Conservation (phyloP, 1,140 invertebrate species). For the Euwallacea fornicatus region DNA sequence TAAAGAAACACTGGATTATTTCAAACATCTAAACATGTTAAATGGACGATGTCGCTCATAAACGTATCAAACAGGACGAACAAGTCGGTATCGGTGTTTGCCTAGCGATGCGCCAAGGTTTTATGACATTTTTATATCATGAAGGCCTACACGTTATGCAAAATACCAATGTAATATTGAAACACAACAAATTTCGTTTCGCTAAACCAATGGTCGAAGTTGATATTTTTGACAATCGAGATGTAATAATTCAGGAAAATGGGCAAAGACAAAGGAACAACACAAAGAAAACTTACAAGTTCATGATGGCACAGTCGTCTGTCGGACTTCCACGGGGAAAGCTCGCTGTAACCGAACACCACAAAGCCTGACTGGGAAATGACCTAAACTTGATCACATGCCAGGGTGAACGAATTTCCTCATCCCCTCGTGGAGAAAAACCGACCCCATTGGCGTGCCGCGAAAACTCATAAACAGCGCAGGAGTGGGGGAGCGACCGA, state of each 20-base stretch:
- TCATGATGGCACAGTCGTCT: conserved; percentile 20
- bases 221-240: neutral
- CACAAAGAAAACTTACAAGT: conserved; percentile 29
- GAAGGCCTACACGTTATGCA: conserved; percentile 15
- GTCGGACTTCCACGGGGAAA: conserved; percentile 4
- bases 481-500: conserved; percentile 18
- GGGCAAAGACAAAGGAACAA: neutral
- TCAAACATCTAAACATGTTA: no score
- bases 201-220: neutral
- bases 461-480: conserved; percentile 5
- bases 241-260: no score
- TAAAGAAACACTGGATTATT: no score
- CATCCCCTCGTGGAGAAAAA: conserved; percentile 24
- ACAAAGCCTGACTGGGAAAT: conserved; percentile 31
- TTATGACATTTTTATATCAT: conserved; percentile 4
- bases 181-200: neutral
- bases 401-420: conserved; percentile 37
- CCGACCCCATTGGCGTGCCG: conserved; percentile 32
- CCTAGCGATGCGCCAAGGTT: conserved; percentile 16
- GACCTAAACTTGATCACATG: conserved; percentile 38
- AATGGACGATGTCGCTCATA: no score
- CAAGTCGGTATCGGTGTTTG: neutral
- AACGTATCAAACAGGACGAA: neutral
- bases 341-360: conserved; percentile 33
- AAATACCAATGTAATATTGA: neutral